phyloP scores from a whole-genome alignment of 92 coral and sea anemone genomes.

The Bergia puertoricense region DNA sequence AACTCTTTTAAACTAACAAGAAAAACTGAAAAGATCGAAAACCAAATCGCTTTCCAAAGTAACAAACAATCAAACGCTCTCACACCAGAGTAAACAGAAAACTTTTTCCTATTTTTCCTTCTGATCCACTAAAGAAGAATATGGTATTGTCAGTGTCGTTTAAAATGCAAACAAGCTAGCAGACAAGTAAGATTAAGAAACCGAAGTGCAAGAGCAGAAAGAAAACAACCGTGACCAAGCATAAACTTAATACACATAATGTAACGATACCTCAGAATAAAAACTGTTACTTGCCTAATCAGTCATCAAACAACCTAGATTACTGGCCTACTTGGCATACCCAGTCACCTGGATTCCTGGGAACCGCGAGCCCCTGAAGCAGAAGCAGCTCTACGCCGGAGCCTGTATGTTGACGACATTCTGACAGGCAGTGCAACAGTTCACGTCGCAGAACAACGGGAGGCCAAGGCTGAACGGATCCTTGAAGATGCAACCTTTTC shows the following conservation, averaged over 20 bases:
- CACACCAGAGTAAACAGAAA: not conserved
- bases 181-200: not conserved
- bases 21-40: not conserved
- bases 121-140: not conserved
- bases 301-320: too few species aligned
- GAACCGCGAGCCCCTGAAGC: too few species aligned
- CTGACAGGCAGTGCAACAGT: too few species aligned
- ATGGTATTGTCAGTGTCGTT: not conserved
- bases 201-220: not conserved
- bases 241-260: too few species aligned
- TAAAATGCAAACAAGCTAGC: not conserved
- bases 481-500: constrained; percentile 50
- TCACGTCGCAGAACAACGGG: too few species aligned
- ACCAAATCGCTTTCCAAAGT: not conserved
- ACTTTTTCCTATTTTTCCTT: not conserved
- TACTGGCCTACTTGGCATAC: too few species aligned
- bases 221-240: too few species aligned
- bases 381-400: constrained; percentile 28
- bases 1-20: not conserved
- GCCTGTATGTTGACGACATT: constrained; percentile 57
- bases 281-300: too few species aligned
- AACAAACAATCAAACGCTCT: not conserved
- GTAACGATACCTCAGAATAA: too few species aligned
- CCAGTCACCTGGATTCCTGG: constrained; percentile 1
- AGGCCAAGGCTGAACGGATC: constrained; percentile 32